Evolutionary conservation across 1,140 invertebrate genomes (phyloP), one percentile per base, ranked within the genome.

Genomic region (Mylabris phalerata): DNA sequence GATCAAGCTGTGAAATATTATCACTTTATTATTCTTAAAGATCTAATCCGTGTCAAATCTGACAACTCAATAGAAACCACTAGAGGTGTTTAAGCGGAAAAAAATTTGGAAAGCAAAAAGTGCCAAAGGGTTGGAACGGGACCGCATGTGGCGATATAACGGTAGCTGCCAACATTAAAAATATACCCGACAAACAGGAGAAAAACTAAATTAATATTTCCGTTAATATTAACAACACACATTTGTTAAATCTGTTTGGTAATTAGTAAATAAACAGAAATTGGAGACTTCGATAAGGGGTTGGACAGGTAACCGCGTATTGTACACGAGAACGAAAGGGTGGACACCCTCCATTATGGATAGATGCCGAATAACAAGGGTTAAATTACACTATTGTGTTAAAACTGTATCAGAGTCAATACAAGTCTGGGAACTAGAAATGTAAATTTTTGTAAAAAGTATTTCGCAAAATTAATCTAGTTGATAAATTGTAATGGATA

Each of bases 1-100:
- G 48, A 50, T 62, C 65, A 67, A 65, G 65, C 65, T 67, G 65
- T 65, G 63, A 64, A 64, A 64, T 63, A 65, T 67, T 67, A 67
- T 67, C 65, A 64, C 65, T 62, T 65, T 67, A 67, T 67, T 67
- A 67, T 67, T 67, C 65, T 61, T 47, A 48, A 47, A 48, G 50
- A 67, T 67, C 65, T 67, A 67, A 67, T 67, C 65, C 48, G 60
- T 49, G 65, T 64, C 48, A 54, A 62, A 67, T 67, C 65, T 56
- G 65, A 62, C 55, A 47, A 56, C 62, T 65, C 59, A 64, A 67
- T 67, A 62, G 63, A 55, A 56, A 56, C 52, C 50, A 55, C 32
- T 7, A 4, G 58, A 59, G 62, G 25, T 47, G 44, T 42, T 9
- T 43, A 65, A 62, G 61, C 62, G 60, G 58, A 45, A 57, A 57